These are phyloP conservation scores for Solenopsis fugax DNA, from an alignment of 1,140 invertebrate genomes.

Conservation along the genomic window DNA sequence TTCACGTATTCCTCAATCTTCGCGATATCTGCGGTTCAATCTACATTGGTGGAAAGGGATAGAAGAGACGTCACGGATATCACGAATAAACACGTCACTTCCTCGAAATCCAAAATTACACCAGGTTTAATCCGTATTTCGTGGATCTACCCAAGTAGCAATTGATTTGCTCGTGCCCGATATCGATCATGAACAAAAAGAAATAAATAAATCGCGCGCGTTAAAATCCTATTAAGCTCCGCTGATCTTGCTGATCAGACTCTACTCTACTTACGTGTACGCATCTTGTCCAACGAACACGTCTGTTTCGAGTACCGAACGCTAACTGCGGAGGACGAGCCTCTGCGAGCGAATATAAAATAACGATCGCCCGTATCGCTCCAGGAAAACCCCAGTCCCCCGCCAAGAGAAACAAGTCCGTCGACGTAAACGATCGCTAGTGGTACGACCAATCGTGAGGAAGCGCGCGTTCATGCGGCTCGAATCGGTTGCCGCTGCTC, in stretches of 20 bases:
- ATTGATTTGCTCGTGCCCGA: not conserved
- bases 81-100: not conserved
- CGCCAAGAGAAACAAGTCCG: slow-evolving; percentile 32
- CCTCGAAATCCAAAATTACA: not conserved
- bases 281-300: slow-evolving; percentile 12
- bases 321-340: slow-evolving; percentile 11
- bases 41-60: not conserved
- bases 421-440: slow-evolving; percentile 7
- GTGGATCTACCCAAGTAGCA: not conserved
- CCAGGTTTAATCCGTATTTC: not conserved
- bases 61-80: not conserved
- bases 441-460: slow-evolving; percentile 35
- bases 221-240: not conserved
- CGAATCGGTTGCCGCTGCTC: not conserved
- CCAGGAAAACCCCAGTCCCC: slow-evolving; percentile 19
- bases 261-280: slow-evolving; percentile 30
- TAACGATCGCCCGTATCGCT: not conserved
- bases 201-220: not conserved
- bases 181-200: not conserved
- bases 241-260: not conserved
- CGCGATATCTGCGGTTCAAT: not conserved
- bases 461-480: not conserved
- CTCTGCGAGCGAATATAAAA: slow-evolving; percentile 27
- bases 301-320: slow-evolving; percentile 11
- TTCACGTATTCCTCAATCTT: not conserved